Percentiles rank a stretch among this genome's conserved stretches.
Evolutionary conservation across 2,888 invertebrate species (phyloP).

Genomic region (Eilema caniola): DNA sequence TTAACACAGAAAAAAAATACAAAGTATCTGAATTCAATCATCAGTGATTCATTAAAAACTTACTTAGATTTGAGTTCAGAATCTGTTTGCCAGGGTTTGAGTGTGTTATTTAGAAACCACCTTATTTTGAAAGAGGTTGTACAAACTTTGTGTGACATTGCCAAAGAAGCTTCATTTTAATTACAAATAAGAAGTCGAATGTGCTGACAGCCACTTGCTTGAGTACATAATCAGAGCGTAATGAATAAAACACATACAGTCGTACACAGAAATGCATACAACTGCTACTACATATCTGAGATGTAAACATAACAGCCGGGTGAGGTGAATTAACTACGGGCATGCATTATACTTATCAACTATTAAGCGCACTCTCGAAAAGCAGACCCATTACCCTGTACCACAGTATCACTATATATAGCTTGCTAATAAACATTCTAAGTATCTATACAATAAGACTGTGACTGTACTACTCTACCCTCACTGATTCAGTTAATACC

Average conservation of each 20-base stretch:
- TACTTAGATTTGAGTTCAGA: background rate
- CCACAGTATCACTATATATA: no score
- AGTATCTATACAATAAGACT: no score
- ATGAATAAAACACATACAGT: background rate
- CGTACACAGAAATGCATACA: background rate
- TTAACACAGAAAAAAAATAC: background rate
- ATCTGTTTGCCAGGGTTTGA: slow-evolving; percentile 19
- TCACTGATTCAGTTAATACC: no score
- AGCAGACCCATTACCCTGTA: no score
- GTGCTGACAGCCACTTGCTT: slow-evolving; percentile 8
- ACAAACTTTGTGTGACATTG: slow-evolving; percentile 25
- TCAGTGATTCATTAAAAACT: slow-evolving; percentile 30
- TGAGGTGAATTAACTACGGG: no score
- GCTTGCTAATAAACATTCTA: no score
- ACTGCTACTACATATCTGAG: no score
- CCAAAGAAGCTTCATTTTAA: slow-evolving; percentile 38
- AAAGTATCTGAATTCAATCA: slow-evolving; percentile 19
- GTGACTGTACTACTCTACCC: no score
- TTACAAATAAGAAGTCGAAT: slow-evolving; percentile 50
- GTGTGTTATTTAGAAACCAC: slow-evolving; percentile 22
- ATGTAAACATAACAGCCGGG: no score
- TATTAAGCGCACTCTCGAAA: no score
- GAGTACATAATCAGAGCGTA: slow-evolving; percentile 3
- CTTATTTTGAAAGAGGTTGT: slow-evolving; percentile 29
- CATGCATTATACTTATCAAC: no score